Evolutionary conservation across 2,888 invertebrate species (phyloP).

Genomic region (Eupsilia transversa): DNA sequence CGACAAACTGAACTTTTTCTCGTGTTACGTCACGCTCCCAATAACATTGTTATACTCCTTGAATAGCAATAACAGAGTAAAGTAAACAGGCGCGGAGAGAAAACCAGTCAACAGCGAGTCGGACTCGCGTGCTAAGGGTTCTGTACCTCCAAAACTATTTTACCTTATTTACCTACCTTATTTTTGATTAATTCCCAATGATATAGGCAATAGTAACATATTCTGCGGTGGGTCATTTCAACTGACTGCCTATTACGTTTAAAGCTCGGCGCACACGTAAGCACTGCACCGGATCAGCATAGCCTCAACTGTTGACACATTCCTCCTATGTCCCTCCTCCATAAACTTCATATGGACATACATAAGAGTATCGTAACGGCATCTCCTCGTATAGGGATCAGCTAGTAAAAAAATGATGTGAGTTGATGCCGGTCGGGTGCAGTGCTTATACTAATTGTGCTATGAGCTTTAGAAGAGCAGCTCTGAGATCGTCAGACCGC

Average conservation of each 20-base stretch:
- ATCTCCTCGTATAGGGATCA: not conserved
- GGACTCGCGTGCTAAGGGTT: not conserved
- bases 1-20: not conserved
- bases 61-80: conserved; percentile 58
- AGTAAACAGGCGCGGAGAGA: conserved; percentile 56
- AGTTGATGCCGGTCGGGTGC: not conserved
- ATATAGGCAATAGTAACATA: not conserved
- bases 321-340: not conserved
- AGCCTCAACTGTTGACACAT: not conserved
- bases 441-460: not conserved
- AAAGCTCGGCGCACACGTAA: not conserved
- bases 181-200: not conserved
- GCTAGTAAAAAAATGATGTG: not conserved
- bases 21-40: conserved; percentile 33
- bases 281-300: not conserved
- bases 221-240: not conserved
- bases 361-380: not conserved
- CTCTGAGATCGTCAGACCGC: not conserved
- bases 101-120: not conserved
- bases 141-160: not conserved
- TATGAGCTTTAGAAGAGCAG: not conserved
- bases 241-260: not conserved
- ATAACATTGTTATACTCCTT: conserved; percentile 60
- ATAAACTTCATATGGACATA: not conserved
- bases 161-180: not conserved